A percentile compares a stretch with the other conserved stretches of the same genome.
These are phyloP conservation scores for Paedocypris sp. DNA, from an alignment of 2,113 vertebrate genomes.

Conservation along the genomic window DNA sequence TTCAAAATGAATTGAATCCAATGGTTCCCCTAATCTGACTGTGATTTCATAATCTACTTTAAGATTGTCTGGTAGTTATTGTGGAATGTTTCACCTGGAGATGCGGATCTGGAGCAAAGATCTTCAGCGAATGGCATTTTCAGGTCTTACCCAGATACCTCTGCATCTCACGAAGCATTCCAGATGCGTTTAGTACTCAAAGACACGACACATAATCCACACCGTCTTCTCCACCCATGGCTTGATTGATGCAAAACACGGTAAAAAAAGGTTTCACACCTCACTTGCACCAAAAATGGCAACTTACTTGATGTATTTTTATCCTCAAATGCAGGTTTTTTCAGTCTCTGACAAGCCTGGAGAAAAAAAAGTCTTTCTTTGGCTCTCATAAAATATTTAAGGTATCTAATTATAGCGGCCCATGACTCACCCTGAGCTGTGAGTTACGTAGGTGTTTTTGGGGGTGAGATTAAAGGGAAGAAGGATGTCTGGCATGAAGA, in stretches of 20 bases:
- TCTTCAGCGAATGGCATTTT: too few species aligned
- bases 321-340: conserved; percentile 18
- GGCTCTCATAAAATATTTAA: conserved; percentile 34
- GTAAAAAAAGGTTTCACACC: not conserved
- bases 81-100: not conserved
- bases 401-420: conserved; percentile 31
- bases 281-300: conserved; percentile 4
- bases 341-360: conserved; percentile 28
- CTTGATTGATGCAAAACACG: conserved; percentile 11
- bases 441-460: conserved; percentile 15
- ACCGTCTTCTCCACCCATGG: too few species aligned
- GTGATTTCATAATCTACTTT: not conserved
- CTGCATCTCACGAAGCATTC: not conserved
- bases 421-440: conserved; percentile 21
- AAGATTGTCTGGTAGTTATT: too few species aligned
- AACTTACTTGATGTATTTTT: conserved; percentile 28
- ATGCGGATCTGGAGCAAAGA: not conserved
- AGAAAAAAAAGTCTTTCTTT: conserved; percentile 16
- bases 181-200: not conserved
- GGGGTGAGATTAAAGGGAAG: conserved; percentile 11
- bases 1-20: too few species aligned
- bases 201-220: too few species aligned
- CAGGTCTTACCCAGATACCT: not conserved
- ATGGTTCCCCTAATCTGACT: too few species aligned
- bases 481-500: not conserved